Evolutionary conservation across 2,888 invertebrate genomes (phyloP), one percentile per base, ranked within the genome.

Genomic region (Eristalinus sepulchralis): DNA sequence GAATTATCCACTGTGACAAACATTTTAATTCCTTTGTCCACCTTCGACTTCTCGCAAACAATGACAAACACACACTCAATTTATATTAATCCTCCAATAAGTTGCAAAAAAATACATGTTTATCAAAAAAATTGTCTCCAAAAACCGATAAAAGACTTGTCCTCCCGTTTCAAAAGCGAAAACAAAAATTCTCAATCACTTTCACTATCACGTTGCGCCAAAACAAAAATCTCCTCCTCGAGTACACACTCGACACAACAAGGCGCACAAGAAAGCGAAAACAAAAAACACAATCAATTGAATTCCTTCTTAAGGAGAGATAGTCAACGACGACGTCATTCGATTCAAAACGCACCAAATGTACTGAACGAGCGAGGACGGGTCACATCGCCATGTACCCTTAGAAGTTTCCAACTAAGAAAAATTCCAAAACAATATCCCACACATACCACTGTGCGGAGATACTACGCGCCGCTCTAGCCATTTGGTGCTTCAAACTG

Each of bases 1-100:
- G 91, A 88, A 88, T 91, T 92, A 90, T 92, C 92, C 91, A 92
- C 90, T 79, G 91, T 90, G 55, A 92, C 90, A 90, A 92, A 92
- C 92, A 92, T 92, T 85, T 89, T 91, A 89, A 83, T 85, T 64
- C 88, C 53, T 55, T 63, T 53, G 39, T 31, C 33, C 59, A 8
- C 24, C 34, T 27, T 4, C 13, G 33, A 24, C 17, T 78, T 72
- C 10, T 59, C 8, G 63, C 47, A 75, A 66, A 22, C 20, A 24
- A 31, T 66, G 33, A 67, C 24, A 53, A 27, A 24, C 33, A 63
- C 72, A 36, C 24, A 36, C 67, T 60, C 27, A 77, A 62, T 59
- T 33, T 64, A 1, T 24, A 34, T 53, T 63, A 63, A 70, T 83
- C 64, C 62, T 59, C 31, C 53, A 71, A 83, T 24, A 47, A 71